Base-by-base conservation (phyloP, 2,888 invertebrate species). In the Himalopsyche tibetana region DNA sequence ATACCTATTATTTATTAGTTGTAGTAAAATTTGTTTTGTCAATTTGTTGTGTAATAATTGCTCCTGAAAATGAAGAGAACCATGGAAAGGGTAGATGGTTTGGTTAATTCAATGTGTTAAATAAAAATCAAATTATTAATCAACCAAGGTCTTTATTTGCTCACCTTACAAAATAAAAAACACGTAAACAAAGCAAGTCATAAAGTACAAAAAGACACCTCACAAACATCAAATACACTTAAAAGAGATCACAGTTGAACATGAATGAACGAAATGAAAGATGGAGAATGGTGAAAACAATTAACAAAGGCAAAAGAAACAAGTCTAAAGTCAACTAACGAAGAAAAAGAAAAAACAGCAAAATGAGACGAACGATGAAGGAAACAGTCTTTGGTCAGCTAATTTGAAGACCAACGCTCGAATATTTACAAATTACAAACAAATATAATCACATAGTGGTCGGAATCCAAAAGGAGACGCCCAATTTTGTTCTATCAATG, bases 101-200 rank as follows among this genome's bases (percentile, higher is more conserved):
- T 51, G 12, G 12, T 51, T 5, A 51, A 15, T 51, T 15, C 51
- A 51, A 19, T 19, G 6, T 42, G 40, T 83, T 2, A 79, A 83
- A 83, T 83, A n/a, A 56, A 56, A 80, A 80, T 28, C n/a, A 12
- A 55, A n/a, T 80, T n/a, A 56, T 85, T 83, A 28, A 56, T 86
- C 36, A 83, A 86, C 55, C 80, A 86, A 83, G 83, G 82, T 86
- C 51, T 82, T 86, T 83, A 86, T 86, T 86, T 83, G 51, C 83
- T 83, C 83, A 83, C 80, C 63, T 86, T 42, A 63, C 81, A 83
- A 86, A 86, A 79, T 56, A 80, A 86, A 55, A 85, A 84, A 85
- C 82, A 85, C 55, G 82, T 85, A 85, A 85, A 84, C 84, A 84
- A 84, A 84, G 84, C 84, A 55, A 42, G 40, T 40, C 55, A 80